These are phyloP conservation scores for Saimiri boliviensis DNA, from an alignment of 2,113 vertebrate species.

Conservation along the genomic window DNA sequence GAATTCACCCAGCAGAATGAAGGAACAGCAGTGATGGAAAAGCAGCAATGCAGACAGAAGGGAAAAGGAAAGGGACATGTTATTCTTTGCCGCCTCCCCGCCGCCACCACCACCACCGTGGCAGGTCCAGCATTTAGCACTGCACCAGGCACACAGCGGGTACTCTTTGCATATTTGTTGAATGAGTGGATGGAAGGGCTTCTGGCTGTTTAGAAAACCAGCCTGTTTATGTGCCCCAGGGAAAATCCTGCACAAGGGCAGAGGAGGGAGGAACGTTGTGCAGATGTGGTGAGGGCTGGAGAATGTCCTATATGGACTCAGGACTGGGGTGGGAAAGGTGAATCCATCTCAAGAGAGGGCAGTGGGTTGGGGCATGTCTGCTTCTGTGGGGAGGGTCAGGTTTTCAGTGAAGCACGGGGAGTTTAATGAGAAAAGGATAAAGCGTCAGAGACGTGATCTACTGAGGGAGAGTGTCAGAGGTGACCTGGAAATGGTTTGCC, in stretches of 20 bases:
- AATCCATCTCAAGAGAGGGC: not conserved
- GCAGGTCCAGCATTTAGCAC: not conserved
- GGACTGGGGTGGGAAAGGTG: not conserved
- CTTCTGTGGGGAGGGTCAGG: not conserved
- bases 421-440: not conserved
- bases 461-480: not conserved
- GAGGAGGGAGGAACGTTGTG: not conserved
- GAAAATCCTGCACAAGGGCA: not conserved
- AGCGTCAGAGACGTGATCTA: not conserved
- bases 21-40: too few relatives aligned
- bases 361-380: not conserved
- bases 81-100: not conserved
- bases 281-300: not conserved
- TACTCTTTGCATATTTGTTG: not conserved
- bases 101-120: accelerated
- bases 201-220: not conserved
- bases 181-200: not conserved
- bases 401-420: not conserved
- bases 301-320: too few relatives aligned
- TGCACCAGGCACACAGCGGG: not conserved
- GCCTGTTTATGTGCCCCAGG: not conserved
- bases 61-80: not conserved
- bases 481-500: not conserved
- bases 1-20: not conserved
- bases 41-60: not conserved